Evolutionary conservation across 2,888 invertebrate species (phyloP).

Genomic region (Xanthorhoe spadicearia): DNA sequence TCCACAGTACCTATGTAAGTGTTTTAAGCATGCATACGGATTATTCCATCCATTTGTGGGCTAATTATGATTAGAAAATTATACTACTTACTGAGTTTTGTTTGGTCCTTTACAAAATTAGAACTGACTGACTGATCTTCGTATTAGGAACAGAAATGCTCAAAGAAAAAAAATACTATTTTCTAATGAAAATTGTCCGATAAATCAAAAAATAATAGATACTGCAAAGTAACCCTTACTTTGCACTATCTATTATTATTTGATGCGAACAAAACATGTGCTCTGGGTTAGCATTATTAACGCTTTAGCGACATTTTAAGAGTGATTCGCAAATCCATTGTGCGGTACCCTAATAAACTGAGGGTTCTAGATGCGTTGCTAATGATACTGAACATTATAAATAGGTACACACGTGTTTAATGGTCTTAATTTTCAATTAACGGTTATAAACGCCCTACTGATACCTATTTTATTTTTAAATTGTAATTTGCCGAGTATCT

Average conservation of each 20-base stretch:
- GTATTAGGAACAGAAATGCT: too few relatives aligned
- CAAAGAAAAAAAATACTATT: too few relatives aligned
- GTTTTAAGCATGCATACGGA: too few relatives aligned
- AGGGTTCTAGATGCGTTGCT: constrained; percentile 53
- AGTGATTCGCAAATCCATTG: constrained; percentile 76
- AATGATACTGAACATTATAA: constrained; percentile 63
- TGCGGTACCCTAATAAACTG: constrained; percentile 50
- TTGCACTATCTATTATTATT: constrained; percentile 68
- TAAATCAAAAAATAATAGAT: too few relatives aligned
- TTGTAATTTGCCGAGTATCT: constrained; percentile 13
- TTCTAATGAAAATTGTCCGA: constrained; percentile 50
- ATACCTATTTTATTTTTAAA: constrained; percentile 26
- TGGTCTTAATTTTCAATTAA: constrained; percentile 49
- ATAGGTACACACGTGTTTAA: constrained; percentile 68
- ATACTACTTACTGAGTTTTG: too few relatives aligned
- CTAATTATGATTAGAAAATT: too few relatives aligned
- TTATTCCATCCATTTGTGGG: too few relatives aligned
- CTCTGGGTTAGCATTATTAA: constrained; percentile 70
- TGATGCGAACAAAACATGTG: constrained; percentile 81
- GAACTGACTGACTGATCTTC: too few relatives aligned
- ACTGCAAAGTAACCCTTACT: too few relatives aligned
- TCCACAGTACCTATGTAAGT: too few relatives aligned
- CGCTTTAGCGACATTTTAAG: constrained; percentile 79
- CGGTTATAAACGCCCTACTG: constrained; percentile 33
- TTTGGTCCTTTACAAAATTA: too few relatives aligned